Evolutionary conservation across 1,140 invertebrate species (phyloP).

Genomic region (Pararge aegeria): DNA sequence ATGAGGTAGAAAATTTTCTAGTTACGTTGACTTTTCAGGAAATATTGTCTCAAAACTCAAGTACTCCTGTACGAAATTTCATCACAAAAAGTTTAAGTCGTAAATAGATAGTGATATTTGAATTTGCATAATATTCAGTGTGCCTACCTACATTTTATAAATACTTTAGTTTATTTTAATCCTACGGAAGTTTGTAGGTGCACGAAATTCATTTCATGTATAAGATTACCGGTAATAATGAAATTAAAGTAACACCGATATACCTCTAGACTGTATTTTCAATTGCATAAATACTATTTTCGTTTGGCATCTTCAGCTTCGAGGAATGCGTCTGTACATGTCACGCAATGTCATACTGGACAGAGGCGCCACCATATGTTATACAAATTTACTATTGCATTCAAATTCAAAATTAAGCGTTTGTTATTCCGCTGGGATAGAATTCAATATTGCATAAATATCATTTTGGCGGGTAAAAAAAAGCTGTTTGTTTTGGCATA

Average conservation of each 20-base stretch:
- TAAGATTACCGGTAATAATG: slow-evolving; percentile 1
- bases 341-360: slow-evolving; percentile 39
- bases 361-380: slow-evolving; percentile 42
- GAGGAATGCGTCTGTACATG: slow-evolving; percentile 34
- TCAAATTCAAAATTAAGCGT: slow-evolving; percentile 9
- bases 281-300: slow-evolving; percentile 22
- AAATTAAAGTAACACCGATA: neutral
- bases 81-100: too few species aligned
- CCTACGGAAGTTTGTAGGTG: neutral
- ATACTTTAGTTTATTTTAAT: neutral
- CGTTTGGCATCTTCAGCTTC: slow-evolving; percentile 18
- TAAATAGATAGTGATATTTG: too few species aligned
- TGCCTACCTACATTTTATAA: too few species aligned
- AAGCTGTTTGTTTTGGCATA: slow-evolving; percentile 35
- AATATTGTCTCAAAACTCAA: too few species aligned
- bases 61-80: too few species aligned
- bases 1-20: too few species aligned
- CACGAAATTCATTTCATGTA: slow-evolving; percentile 6
- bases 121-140: too few species aligned
- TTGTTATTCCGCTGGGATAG: slow-evolving; percentile 21
- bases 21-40: too few species aligned
- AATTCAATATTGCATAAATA: slow-evolving; percentile 17
- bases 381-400: slow-evolving; percentile 31
- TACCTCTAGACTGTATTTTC: neutral
- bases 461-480: slow-evolving; percentile 11